Base-by-base conservation (phyloP, 2,888 invertebrate genomes). In the Sylvicola cinctus region DNA sequence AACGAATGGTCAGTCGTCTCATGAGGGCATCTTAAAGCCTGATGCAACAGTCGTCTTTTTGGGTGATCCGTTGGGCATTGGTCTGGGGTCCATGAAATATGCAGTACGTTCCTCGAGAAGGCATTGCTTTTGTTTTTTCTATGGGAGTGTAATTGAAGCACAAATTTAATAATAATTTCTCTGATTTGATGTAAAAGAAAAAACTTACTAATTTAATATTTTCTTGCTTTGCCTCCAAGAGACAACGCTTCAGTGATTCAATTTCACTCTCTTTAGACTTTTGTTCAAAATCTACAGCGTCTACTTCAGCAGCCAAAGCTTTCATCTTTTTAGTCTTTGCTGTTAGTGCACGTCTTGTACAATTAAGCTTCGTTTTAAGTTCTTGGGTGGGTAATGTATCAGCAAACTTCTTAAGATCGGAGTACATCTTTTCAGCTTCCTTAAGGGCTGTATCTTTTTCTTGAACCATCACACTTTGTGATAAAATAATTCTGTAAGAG, bases 261-360 rank as follows among this genome's bases (percentile, higher is more conserved):
- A 58, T 49, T 16, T 49, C 45, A 17, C 47, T 44, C 14, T 58
- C 52, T 2, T 50, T 49, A 0, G 49, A 41, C 31, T 51, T 45
- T 5, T 52, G 31, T 34, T 58, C 59, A 6, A 54, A 50, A 32
- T 53, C 50, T 33, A 50, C 53, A 23, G 51, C 47, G 28, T 46
- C 46, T 28, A 55, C 38, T 41, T 58, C 57, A 2, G 56, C 58
- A 11, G 46, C 41, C 14, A 55, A 38, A 4, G 49, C 51, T 28
- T 49, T 50, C 2, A 57, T 30, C 32, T 49, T 51, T 17, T 49
- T 49, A 1, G 42, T 41, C 26, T 50, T 50, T 1, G 38, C 38
- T 3, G 49, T 45, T 36, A 52, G 46, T 12, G 46, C 38, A 16
- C 45, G 46, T 45, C 51, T 37, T 36, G 52, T 50, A 35, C 48